These are phyloP conservation scores for Montipora efflorescens DNA, from an alignment of 64 coral and sea anemone genomes.

Conservation along the genomic window DNA sequence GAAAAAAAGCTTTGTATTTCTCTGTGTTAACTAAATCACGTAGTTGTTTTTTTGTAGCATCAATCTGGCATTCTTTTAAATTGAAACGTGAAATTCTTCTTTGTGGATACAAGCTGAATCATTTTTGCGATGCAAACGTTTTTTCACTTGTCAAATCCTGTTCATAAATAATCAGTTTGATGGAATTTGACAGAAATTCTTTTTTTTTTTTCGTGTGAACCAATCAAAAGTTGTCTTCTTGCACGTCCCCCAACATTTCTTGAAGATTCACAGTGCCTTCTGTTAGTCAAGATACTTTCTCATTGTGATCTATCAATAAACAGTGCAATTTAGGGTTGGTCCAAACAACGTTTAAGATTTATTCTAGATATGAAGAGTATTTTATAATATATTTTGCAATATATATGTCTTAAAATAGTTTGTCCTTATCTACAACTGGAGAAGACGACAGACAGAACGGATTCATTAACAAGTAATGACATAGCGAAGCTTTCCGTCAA, in stretches of 20 bases:
- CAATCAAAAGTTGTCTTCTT: slow-evolving; percentile 8
- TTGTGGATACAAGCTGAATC: background rate
- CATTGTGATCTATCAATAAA: background rate
- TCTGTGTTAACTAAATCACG: background rate
- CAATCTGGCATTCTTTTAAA: background rate
- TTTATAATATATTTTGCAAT: slow-evolving; percentile 58
- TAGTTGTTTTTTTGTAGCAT: background rate
- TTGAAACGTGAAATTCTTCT: background rate
- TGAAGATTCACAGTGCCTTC: background rate
- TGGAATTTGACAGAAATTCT: too few species aligned
- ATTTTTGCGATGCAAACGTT: background rate
- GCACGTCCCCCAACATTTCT: background rate
- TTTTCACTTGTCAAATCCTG: background rate
- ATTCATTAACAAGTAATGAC: background rate
- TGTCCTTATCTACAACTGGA: background rate
- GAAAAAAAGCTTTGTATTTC: background rate
- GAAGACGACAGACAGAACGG: background rate
- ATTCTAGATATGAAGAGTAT: slow-evolving; percentile 41
- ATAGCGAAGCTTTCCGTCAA: background rate
- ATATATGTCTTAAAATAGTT: slow-evolving; percentile 36
- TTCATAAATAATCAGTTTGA: too few species aligned
- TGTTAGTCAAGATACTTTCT: background rate
- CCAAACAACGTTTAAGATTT: slow-evolving; percentile 13
- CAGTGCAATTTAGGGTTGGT: background rate
- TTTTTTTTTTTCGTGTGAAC: background rate